Conservation (phyloP, 2,888 invertebrate genomes). For the Sinhomidia bicolor region DNA sequence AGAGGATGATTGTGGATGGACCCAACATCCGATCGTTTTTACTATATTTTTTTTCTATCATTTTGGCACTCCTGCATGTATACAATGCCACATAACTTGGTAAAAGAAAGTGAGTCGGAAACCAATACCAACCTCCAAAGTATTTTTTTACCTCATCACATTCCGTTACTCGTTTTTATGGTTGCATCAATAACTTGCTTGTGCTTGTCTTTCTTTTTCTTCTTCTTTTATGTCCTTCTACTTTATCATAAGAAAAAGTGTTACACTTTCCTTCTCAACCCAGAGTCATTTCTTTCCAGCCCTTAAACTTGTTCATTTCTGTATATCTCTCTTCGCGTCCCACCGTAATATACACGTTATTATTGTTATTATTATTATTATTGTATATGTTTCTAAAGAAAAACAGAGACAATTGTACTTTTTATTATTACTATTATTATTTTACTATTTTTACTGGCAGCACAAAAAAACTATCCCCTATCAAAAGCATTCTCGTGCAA, state of each 20-base stretch:
- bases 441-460: constrained; percentile 74
- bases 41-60: too few relatives aligned
- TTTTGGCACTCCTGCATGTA: constrained; percentile 52
- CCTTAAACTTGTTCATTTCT: background rate
- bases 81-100: background rate
- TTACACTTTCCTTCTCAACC: constrained; percentile 34
- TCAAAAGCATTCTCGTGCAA: constrained; percentile 79
- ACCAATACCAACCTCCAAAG: background rate
- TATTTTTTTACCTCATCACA: constrained; percentile 57
- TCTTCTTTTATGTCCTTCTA: constrained; percentile 42
- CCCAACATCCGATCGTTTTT: constrained; percentile 76
- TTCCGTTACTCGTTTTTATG: constrained; percentile 56
- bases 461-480: constrained; percentile 76
- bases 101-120: background rate
- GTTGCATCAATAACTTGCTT: constrained; percentile 65
- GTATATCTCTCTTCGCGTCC: background rate
- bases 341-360: constrained; percentile 24
- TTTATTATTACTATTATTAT: constrained; percentile 60
- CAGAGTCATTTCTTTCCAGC: constrained; percentile 1
- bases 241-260: constrained; percentile 63
- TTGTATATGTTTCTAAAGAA: constrained; percentile 53
- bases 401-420: constrained; percentile 79
- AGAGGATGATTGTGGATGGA: constrained; percentile 64
- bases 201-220: constrained; percentile 52
- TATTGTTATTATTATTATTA: constrained; percentile 54